Conservation (phyloP, 2,888 invertebrate species). For the Acleris sparsana region DNA sequence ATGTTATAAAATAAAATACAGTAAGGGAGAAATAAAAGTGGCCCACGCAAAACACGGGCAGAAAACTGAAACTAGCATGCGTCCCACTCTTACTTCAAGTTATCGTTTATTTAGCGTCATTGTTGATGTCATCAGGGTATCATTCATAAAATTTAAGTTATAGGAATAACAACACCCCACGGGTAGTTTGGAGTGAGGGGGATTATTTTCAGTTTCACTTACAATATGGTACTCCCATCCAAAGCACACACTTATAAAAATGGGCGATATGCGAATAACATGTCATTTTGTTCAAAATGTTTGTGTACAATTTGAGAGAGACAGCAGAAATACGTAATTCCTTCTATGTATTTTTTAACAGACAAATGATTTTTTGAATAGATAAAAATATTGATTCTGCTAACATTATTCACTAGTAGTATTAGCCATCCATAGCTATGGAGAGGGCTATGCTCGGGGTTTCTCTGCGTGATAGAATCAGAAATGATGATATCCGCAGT, state of each 20-base stretch:
- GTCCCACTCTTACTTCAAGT: background rate
- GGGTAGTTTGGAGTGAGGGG: constrained; percentile 39
- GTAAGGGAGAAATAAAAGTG: background rate
- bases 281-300: constrained; percentile 62
- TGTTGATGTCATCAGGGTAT: background rate
- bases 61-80: background rate
- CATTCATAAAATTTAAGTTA: no score
- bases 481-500: no score
- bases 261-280: constrained; percentile 66
- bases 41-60: background rate
- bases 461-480: no score
- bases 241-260: constrained; percentile 81
- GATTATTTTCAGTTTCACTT: constrained; percentile 77
- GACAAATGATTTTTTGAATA: no score
- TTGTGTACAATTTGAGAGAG: constrained; percentile 42
- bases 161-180: background rate
- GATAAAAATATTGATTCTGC: no score
- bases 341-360: background rate
- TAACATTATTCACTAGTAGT: no score
- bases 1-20: constrained; percentile 6
- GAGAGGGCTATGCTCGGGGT: no score
- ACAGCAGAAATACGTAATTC: constrained; percentile 37
- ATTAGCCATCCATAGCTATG: no score
- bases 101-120: background rate
- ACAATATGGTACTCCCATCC: constrained; percentile 75